These are phyloP conservation scores for Tyrannus savana DNA, from an alignment of 2,113 vertebrate species.

Conservation along the genomic window DNA sequence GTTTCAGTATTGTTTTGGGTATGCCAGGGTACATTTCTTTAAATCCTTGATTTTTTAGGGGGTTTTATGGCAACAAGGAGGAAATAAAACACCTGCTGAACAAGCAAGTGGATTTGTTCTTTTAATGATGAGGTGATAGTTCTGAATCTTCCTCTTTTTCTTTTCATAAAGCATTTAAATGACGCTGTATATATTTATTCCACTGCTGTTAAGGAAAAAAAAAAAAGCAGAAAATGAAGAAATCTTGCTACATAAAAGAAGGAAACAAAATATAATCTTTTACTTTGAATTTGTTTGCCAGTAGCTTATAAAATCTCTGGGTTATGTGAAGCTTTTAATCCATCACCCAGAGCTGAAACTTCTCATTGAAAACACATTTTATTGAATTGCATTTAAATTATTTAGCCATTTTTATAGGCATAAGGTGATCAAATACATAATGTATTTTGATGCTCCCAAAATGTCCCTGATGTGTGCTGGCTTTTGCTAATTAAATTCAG, in stretches of 20 bases:
- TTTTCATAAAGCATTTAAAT: constrained; percentile 43
- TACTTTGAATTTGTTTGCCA: constrained; percentile 51
- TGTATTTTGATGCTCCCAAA: constrained; percentile 54
- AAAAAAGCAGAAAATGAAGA: constrained; percentile 13
- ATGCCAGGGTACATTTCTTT: neutral
- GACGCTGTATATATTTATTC: constrained; percentile 50
- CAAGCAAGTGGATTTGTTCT: neutral
- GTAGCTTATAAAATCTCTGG: constrained; percentile 57
- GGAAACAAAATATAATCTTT: constrained; percentile 56
- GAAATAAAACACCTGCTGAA: neutral
- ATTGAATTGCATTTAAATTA: constrained; percentile 73
- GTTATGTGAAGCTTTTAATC: constrained; percentile 70
- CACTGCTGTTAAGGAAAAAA: neutral
- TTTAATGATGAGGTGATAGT: neutral
- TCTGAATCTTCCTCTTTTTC: neutral
- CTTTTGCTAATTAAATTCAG: constrained; percentile 70
- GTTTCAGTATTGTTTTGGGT: neutral
- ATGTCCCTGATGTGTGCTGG: constrained; percentile 15
- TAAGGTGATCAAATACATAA: constrained; percentile 71
- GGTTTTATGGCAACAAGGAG: neutral
- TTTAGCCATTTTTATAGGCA: constrained; percentile 71
- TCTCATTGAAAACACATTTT: constrained; percentile 67
- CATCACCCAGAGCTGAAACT: constrained; percentile 44
- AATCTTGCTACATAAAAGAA: constrained; percentile 51
- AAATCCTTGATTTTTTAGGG: constrained; percentile 8